These are phyloP conservation scores for Oncorhynchus gorbuscha DNA, from an alignment of 2,113 vertebrate species.

Conservation along the genomic window DNA sequence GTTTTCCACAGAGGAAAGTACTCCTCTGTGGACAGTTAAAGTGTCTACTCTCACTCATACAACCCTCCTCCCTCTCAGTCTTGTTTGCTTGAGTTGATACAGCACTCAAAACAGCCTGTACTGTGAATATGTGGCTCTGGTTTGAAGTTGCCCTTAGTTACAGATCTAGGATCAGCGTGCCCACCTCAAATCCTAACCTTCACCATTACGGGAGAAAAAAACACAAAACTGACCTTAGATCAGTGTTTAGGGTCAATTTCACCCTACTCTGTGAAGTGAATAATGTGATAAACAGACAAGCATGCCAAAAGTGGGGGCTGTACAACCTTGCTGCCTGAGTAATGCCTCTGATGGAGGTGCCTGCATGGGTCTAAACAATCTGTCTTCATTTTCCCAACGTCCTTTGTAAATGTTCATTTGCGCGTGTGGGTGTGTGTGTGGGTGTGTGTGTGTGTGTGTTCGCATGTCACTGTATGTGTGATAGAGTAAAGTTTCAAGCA, in stretches of 20 bases:
- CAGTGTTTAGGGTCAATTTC: conserved; percentile 49
- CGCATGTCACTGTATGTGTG: conserved; percentile 35
- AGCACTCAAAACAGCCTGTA: conserved; percentile 49
- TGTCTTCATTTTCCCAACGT: conserved; percentile 57
- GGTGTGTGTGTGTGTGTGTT: neutral
- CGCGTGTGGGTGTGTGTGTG: conserved; percentile 29
- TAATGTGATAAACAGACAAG: conserved; percentile 56
- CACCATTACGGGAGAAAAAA: neutral
- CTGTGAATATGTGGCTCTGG: conserved; percentile 49
- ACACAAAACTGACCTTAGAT: conserved; percentile 37
- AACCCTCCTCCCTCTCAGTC: conserved; percentile 44
- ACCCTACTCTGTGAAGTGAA: conserved; percentile 45
- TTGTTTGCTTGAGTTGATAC: conserved; percentile 56
- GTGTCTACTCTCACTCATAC: conserved; percentile 45
- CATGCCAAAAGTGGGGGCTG: conserved; percentile 64
- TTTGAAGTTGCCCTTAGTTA: conserved; percentile 48
- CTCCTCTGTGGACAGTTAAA: conserved; percentile 41
- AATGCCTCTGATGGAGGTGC: conserved; percentile 52
- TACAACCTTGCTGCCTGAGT: conserved; percentile 61
- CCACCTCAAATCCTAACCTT: too few relatives aligned
- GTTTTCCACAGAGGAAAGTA: neutral
- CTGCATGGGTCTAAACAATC: conserved; percentile 63
- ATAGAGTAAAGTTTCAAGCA: conserved; percentile 62
- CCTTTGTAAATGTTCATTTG: conserved; percentile 43
- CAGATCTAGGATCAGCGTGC: conserved; percentile 43